A percentile compares a stretch with the other conserved stretches of the same genome.
These are phyloP conservation scores for Acomys russatus DNA, from an alignment of 2,797 vertebrate species.

Conservation along the genomic window DNA sequence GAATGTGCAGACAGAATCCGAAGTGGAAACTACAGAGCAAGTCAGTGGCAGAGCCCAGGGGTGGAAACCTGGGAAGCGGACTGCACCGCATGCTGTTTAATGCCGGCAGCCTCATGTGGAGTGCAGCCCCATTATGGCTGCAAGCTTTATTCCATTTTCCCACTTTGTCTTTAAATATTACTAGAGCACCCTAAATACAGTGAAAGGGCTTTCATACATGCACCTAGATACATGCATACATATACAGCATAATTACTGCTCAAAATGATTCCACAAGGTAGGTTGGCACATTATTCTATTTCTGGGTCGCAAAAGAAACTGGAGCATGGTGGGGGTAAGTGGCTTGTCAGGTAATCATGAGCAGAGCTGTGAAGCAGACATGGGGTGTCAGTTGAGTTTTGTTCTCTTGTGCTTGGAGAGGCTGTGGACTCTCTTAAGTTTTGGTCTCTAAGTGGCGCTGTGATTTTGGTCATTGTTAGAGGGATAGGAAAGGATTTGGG, in stretches of 20 bases:
- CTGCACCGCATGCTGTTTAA: not conserved
- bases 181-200: not conserved
- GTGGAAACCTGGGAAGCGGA: not conserved
- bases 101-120: not conserved
- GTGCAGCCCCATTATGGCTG: not conserved
- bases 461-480: constrained; percentile 42
- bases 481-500: not conserved
- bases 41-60: constrained; percentile 10
- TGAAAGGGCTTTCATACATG: not conserved
- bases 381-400: not conserved
- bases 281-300: constrained; percentile 54
- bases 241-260: not conserved
- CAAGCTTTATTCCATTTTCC: not conserved
- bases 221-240: not conserved
- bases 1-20: constrained; percentile 30
- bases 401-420: not conserved
- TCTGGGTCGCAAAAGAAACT: constrained; percentile 68
- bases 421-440: not conserved
- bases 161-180: constrained; percentile 68
- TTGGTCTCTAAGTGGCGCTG: not conserved
- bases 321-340: not conserved
- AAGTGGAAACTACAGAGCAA: not conserved
- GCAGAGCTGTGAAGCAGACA: not conserved
- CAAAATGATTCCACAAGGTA: not conserved
- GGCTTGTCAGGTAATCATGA: constrained; percentile 60